phyloP scores from a whole-genome alignment of 2,888 invertebrate genomes.

The Lymantria dispar region DNA sequence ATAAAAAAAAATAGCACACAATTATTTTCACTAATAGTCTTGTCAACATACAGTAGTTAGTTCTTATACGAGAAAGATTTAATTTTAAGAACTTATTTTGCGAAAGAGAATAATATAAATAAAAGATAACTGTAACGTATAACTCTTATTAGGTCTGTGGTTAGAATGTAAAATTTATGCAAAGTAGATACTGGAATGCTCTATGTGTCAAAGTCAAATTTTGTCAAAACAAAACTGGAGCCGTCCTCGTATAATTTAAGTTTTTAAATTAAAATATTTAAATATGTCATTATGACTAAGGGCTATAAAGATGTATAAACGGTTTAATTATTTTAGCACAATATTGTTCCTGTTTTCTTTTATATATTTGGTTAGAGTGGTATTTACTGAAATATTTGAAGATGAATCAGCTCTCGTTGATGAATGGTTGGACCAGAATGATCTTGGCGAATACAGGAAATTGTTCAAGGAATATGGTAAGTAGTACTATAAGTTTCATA shows the following conservation, averaged over 20 bases:
- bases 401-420: constrained; percentile 85
- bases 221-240: constrained; percentile 26
- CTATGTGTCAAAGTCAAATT: not conserved
- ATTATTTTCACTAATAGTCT: no score
- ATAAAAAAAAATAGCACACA: no score
- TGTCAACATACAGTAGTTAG: no score
- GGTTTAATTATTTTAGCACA: constrained; percentile 56
- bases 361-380: constrained; percentile 58
- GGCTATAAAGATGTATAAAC: constrained; percentile 58
- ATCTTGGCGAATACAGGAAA: constrained; percentile 86
- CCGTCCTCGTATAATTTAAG: constrained; percentile 32
- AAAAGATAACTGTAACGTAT: no score
- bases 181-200: no score
- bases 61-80: no score
- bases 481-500: constrained; percentile 35
- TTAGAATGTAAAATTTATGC: no score
- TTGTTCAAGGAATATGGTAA: constrained; percentile 88
- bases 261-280: constrained; percentile 24
- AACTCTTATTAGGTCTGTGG: no score
- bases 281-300: constrained; percentile 54
- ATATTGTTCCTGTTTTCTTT: constrained; percentile 59
- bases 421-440: constrained; percentile 89
- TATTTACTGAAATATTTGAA: constrained; percentile 68
- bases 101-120: no score
- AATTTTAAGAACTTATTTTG: no score